phyloP scores from a whole-genome alignment of 2,113 vertebrate genomes.

The Pomatorhinus ruficollis region DNA sequence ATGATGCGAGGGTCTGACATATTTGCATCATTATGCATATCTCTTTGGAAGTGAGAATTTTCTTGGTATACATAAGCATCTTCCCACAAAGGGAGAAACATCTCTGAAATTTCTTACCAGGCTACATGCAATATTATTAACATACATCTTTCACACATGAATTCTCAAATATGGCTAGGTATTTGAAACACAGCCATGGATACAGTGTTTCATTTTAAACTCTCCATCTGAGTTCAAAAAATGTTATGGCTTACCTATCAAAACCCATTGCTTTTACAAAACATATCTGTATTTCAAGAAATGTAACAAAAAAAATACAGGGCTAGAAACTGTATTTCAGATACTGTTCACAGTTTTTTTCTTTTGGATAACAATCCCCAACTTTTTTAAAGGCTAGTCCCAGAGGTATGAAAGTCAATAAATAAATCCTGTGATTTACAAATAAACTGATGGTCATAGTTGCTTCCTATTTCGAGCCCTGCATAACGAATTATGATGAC shows the following conservation, averaged over 20 bases:
- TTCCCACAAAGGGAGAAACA: constrained; percentile 36
- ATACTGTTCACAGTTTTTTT: constrained; percentile 31
- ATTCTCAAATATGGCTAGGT: neutral
- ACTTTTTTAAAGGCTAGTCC: constrained; percentile 10
- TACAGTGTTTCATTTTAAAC: constrained; percentile 36
- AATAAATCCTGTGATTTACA: constrained; percentile 26
- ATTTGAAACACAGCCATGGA: constrained; percentile 34
- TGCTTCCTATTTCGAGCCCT: constrained; percentile 72
- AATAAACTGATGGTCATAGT: constrained; percentile 16
- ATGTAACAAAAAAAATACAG: constrained; percentile 63
- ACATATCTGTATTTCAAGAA: constrained; percentile 34
- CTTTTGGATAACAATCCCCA: neutral
- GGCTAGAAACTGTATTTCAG: constrained; percentile 71
- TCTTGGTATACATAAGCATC: constrained; percentile 48
- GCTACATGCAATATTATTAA: constrained; percentile 20
- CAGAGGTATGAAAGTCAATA: constrained; percentile 17
- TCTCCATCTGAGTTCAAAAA: neutral
- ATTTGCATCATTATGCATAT: neutral
- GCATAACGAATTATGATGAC: constrained; percentile 64
- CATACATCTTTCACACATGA: constrained; percentile 12
- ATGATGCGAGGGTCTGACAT: neutral
- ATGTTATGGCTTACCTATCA: neutral
- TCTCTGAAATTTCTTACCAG: neutral
- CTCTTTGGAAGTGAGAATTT: constrained; percentile 3
- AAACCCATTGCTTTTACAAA: constrained; percentile 1